Percentiles rank a stretch among this genome's conserved stretches.
These are phyloP conservation scores for Lepisosteus oculatus DNA, from an alignment of 2,113 vertebrate genomes.

Conservation along the genomic window DNA sequence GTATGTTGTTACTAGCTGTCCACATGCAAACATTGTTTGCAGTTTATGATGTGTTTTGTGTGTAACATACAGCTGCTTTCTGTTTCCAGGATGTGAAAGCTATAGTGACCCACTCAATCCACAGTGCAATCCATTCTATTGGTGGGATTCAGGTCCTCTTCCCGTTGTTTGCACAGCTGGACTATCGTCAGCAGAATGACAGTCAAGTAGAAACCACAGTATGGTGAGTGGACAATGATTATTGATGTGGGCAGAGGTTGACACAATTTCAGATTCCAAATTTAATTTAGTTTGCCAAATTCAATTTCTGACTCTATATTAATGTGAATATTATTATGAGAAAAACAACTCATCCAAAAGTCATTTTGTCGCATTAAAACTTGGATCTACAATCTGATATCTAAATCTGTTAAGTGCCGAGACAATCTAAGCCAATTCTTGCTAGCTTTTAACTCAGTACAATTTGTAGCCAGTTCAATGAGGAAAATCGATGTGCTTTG, in stretches of 20 bases:
- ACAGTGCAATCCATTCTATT: constrained; percentile 94
- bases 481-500: too few relatives aligned
- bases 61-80: neutral
- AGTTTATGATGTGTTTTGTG: neutral
- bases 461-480: too few relatives aligned
- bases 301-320: too few relatives aligned
- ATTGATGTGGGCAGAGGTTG: neutral
- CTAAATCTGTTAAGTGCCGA: too few relatives aligned
- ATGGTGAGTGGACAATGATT: constrained; percentile 57
- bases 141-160: constrained; percentile 96
- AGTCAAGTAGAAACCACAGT: constrained; percentile 86
- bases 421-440: too few relatives aligned
- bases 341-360: too few relatives aligned
- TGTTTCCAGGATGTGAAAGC: constrained; percentile 86
- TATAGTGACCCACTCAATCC: constrained; percentile 93
- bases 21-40: neutral
- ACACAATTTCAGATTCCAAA: too few relatives aligned
- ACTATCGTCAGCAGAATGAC: constrained; percentile 83
- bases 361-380: too few relatives aligned
- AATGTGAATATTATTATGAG: too few relatives aligned
- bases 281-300: too few relatives aligned
- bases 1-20: neutral
- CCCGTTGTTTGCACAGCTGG: constrained; percentile 91
- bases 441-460: too few relatives aligned
- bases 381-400: too few relatives aligned